phyloP scores from a whole-genome alignment of 2,113 vertebrate genomes.

The Euleptes europaea region DNA sequence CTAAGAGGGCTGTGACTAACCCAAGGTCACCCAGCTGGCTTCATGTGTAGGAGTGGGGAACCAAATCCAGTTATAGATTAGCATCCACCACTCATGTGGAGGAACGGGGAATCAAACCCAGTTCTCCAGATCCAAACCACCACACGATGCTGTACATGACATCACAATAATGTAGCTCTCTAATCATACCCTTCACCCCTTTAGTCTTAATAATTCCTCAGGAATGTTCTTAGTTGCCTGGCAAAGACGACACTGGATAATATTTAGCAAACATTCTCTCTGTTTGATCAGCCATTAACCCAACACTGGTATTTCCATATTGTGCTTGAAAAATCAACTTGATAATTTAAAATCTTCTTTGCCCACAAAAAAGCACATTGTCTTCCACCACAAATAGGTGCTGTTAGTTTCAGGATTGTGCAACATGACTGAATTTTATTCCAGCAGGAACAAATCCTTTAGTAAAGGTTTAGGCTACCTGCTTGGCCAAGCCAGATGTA shows the following conservation, averaged over 20 bases:
- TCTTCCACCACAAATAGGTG: constrained; percentile 5
- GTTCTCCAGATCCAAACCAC: too few species aligned
- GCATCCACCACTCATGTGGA: too few species aligned
- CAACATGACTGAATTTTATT: constrained; percentile 36
- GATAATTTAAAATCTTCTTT: constrained; percentile 8
- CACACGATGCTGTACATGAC: too few species aligned
- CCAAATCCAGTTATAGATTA: too few species aligned
- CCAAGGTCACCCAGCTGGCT: too few species aligned
- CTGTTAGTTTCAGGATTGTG: constrained; percentile 25
- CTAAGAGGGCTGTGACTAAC: too few species aligned
- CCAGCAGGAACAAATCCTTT: constrained; percentile 33
- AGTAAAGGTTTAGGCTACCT: constrained; percentile 23
- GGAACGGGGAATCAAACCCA: too few species aligned
- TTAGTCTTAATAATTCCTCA: not conserved
- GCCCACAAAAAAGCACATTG: not conserved
- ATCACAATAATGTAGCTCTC: not conserved
- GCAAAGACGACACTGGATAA: constrained; percentile 5
- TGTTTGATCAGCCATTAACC: constrained; percentile 62
- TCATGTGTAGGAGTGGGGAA: too few species aligned
- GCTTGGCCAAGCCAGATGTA: constrained; percentile 42
- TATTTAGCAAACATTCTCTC: not conserved
- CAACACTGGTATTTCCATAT: constrained; percentile 57
- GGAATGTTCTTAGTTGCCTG: not conserved
- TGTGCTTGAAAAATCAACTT: not conserved
- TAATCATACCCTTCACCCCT: not conserved